Evolutionary conservation across 2,888 invertebrate genomes (phyloP), one percentile per base, ranked within the genome.

Genomic region (Harpagoxenus sublaevis): DNA sequence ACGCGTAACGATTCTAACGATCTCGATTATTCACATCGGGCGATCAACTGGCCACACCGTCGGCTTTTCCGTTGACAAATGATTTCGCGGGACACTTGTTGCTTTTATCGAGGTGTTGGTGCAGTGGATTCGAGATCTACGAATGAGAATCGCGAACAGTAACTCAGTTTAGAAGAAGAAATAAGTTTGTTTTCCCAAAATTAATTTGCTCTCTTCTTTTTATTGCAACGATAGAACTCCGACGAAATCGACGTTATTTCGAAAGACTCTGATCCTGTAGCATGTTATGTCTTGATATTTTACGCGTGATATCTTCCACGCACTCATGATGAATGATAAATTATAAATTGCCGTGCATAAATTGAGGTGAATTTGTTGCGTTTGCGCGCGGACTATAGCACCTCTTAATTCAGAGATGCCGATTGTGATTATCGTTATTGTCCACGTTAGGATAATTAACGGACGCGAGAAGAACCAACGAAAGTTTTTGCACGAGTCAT

Each of bases 1-100:
- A 42, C n/a, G n/a, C 35, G 60, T 8, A 28, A 51, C 31, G 10
- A 77, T 66, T 28, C 55, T 23, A 15, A n/a, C 45, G 71, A 35
- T 71, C 12, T 45, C 35, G 18, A 60, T 60, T 71, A 79, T 23
- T 77, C 79, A 71, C 18, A 12, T 12, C 60, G 18, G 8, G 10
- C 28, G 12, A 35, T 23, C 48, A 48, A 55, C 15, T 4, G 55
- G 18, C 31, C 31, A 9, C 9, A 9, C 12, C 18, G 12, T 23
- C 53, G 48, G 75, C 81, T 86, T 81, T 84, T 57, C 62, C 65
- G 74, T 85, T 87, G 85, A 85, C 83, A 84, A 87, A 87, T 87
- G 86, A 87, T 89, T 88, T 89, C 83, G 83, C 83, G 78, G 73
- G 89, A 90, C 90, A 90, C 90, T 89, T 89, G 90, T 90, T 90